Base-by-base conservation (phyloP, 2,113 vertebrate genomes). In the Phaethornis superciliosus region DNA sequence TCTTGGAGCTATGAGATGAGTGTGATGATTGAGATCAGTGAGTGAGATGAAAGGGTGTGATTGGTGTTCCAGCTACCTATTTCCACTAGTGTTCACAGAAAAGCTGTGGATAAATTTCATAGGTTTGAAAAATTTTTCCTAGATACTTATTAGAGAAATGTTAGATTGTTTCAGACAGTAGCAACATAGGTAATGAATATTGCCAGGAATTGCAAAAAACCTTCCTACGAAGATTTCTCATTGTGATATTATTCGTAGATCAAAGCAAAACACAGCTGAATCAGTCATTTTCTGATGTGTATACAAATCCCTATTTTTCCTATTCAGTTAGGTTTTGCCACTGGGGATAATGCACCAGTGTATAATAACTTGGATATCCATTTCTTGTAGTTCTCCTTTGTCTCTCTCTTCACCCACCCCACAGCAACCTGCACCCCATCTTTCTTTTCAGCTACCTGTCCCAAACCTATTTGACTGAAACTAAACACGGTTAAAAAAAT, bases 101-200 rank as follows among this genome's bases (percentile, higher is more conserved):
- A 49, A 89, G 30, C 56, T 78, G 27, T n/a, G 46, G n/a, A 71
- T 58, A 89, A 52, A 87, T 89, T 81, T 86, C 81, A 90, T 35
- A 59, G 27, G 19, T 89, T 75, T 87, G 40, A 72, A 90, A 89
- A 86, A 72, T 86, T 90, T 49, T 81, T 90, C 30, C 3, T 13
- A 71, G 47, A n/a, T 68, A 16, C 15, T 23, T 71, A 59, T 68
- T 60, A 75, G n/a, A 69, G 12, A 93, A 93, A 79, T 22, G 35
- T 67, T 85, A 47, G 20, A 33, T 60, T 56, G 18, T 32, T 32
- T 54, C 42, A 55, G 62, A 77, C 19, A 56, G 30, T 44, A 80
- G 71, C 26, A 63, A 78, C n/a, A n/a, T 2, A 60, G 24, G 44
- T 10, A 78, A 60, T 54, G 64, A 62, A 85, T 65, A n/a, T 27